phyloP scores from a whole-genome alignment of 2,888 invertebrate genomes.

The Drosophila mulleri region DNA sequence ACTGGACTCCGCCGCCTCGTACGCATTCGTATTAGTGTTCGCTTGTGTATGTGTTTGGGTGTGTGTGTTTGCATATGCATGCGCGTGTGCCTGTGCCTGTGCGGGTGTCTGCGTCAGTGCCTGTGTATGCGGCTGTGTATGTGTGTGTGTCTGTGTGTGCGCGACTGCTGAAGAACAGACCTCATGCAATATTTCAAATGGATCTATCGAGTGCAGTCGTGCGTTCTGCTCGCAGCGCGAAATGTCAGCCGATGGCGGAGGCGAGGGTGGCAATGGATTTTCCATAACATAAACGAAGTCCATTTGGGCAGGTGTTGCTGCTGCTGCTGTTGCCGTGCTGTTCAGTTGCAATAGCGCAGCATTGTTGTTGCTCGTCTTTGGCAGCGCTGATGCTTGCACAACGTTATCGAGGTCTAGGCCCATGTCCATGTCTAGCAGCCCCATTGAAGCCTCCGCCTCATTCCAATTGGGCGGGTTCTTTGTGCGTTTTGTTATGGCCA shows the following conservation, averaged over 20 bases:
- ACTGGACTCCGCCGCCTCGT: conserved; percentile 30
- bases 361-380: conserved; percentile 23
- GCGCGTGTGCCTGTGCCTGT: not conserved
- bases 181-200: conserved; percentile 65
- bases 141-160: conserved; percentile 2
- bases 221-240: conserved; percentile 45
- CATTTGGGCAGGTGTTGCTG: conserved; percentile 56
- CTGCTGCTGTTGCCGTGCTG: conserved; percentile 35
- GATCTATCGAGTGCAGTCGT: conserved; percentile 55
- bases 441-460: conserved; percentile 35
- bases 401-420: conserved; percentile 50
- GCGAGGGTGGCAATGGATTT: conserved; percentile 69
- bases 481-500: conserved; percentile 46
- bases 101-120: not conserved
- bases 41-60: conserved; percentile 8
- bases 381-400: conserved; percentile 13
- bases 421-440: conserved; percentile 34
- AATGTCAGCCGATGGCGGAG: conserved; percentile 64
- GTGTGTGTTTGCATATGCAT: conserved; percentile 9
- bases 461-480: conserved; percentile 51
- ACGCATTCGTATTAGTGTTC: not conserved
- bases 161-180: conserved; percentile 16
- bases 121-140: not conserved
- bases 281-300: conserved; percentile 75
- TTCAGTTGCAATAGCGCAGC: conserved; percentile 34